Base-by-base conservation (phyloP, 2,113 vertebrate genomes). In the Leptocoma aspasia region DNA sequence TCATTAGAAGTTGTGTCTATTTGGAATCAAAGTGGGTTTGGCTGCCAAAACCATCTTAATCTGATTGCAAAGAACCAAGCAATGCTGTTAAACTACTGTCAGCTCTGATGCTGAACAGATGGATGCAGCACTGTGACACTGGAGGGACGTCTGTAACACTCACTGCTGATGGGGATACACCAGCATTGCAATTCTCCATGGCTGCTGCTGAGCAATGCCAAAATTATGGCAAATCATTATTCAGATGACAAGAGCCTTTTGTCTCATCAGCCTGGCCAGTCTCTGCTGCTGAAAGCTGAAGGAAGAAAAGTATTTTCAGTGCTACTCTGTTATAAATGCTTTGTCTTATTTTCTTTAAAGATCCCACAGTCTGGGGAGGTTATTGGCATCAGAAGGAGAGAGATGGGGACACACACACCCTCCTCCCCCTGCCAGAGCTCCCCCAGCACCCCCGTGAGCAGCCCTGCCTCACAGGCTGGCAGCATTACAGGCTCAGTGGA, bases 11-110 rank as follows among this genome's bases (percentile, higher is more conserved):
- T 53, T 60, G 47, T 41, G 44, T 69, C 54, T 73, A 1, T 85
- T 82, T 85, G 56, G 66, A 90, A 79, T 33, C 49, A 33, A 72
- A 92, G 63, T 27, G 4, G 0, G 28, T 33, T 60, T 65, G 76
- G 88, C 70, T 86, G 89, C 89, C 85, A 90, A 86, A 89, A 28
- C 39, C 52, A 49, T 91, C 80, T 93, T 95, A 90, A 93, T 91
- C 81, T 81, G 63, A 90, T 86, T 93, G 79, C 21, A 59, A 86
- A 96, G 92, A 89, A 61, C 2, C 78, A 49, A 75, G 92, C 57
- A 57, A 31, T 21, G 57, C 79, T 76, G 85, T 53, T 76, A 80
- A 65, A 76, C 12, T 44, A 27, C 41, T 83, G 89, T 86, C 89
- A 76, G 81, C 75, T 69, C 37, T 63, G 92, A 92, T 15, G 47